These are phyloP conservation scores for Hirtodrosophila cameraria DNA, from an alignment of 2,888 invertebrate genomes.

Conservation along the genomic window DNA sequence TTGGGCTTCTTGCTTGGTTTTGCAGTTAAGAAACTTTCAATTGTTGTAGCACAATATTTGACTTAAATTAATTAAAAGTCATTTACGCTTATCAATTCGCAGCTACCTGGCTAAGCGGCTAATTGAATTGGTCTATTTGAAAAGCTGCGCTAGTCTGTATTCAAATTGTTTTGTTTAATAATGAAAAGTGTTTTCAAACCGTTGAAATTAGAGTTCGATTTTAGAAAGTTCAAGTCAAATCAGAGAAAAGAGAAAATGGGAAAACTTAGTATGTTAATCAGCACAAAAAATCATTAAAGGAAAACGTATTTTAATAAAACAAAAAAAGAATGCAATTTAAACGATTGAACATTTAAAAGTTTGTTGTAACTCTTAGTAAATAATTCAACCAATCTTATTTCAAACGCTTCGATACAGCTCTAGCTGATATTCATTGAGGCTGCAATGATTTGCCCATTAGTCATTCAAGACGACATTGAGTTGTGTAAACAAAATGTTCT, in stretches of 20 bases:
- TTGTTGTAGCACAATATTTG: conserved; percentile 65
- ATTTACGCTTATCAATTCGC: conserved; percentile 64
- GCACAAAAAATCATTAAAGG: too few relatives aligned
- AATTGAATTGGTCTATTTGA: conserved; percentile 19
- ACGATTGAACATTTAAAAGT: too few relatives aligned
- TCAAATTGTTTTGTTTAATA: background rate
- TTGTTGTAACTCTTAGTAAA: too few relatives aligned
- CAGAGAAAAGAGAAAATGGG: too few relatives aligned
- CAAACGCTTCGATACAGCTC: too few relatives aligned
- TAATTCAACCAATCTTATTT: too few relatives aligned
- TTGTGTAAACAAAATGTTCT: conserved; percentile 53
- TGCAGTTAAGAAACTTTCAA: conserved; percentile 52
- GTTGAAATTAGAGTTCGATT: background rate
- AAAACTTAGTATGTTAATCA: too few relatives aligned
- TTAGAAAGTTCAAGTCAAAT: too few relatives aligned
- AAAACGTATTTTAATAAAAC: too few relatives aligned
- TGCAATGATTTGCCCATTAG: conserved; percentile 28
- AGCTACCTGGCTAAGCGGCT: conserved; percentile 22
- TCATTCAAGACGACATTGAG: conserved; percentile 51
- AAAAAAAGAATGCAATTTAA: too few relatives aligned
- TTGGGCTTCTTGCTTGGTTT: conserved; percentile 44
- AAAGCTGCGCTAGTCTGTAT: background rate
- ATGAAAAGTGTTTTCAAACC: background rate
- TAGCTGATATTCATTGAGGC: too few relatives aligned
- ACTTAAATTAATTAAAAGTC: conserved; percentile 73